Evolutionary conservation across 2,888 invertebrate species (phyloP).

Genomic region (Tetropium fuscum): DNA sequence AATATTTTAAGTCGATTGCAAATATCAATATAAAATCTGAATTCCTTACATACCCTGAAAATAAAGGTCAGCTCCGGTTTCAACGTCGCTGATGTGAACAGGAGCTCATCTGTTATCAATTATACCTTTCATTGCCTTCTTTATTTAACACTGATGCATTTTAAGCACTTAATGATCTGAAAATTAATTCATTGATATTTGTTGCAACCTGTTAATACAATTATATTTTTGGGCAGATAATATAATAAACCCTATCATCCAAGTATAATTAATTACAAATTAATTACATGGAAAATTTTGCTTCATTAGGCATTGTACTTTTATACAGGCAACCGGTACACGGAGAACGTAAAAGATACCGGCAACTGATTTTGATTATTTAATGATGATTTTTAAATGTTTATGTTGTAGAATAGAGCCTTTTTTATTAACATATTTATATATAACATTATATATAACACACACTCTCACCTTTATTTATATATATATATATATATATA

Average conservation of each 20-base stretch:
- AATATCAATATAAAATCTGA: no score
- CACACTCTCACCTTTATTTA: no score
- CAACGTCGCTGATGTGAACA: conserved; percentile 36
- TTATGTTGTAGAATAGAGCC: no score
- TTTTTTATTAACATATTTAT: no score
- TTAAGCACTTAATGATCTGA: conserved; percentile 62
- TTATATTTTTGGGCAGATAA: conserved; percentile 16
- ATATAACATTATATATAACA: no score
- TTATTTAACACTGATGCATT: conserved; percentile 63
- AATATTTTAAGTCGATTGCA: no score
- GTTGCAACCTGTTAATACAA: conserved; percentile 34
- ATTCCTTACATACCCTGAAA: background rate
- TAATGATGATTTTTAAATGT: no score
- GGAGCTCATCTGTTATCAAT: conserved; percentile 64
- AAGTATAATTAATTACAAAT: conserved; percentile 15
- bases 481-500: no score
- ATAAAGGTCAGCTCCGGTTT: background rate
- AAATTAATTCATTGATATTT: conserved; percentile 38
- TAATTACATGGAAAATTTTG: background rate
- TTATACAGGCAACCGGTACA: background rate
- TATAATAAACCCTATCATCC: conserved; percentile 10
- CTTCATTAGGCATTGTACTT: background rate
- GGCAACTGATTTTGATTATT: no score
- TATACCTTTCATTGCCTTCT: conserved; percentile 64
- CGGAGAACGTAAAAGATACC: no score